A percentile compares a stretch with the other conserved stretches of the same genome.
phyloP scores from a whole-genome alignment of 2,113 vertebrate genomes.

The Canis aureus region DNA sequence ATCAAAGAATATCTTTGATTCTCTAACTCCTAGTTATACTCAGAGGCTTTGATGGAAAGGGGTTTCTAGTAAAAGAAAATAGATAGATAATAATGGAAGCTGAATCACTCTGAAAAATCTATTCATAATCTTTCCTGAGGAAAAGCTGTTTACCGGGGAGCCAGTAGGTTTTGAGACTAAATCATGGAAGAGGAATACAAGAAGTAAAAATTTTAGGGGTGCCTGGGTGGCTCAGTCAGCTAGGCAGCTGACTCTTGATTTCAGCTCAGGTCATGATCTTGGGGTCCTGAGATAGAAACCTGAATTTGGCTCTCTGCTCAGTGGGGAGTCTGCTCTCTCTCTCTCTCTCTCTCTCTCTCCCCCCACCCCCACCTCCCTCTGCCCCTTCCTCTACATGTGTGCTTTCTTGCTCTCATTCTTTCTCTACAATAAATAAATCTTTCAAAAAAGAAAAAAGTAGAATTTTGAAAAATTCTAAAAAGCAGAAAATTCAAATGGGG shows the following conservation, averaged over 20 bases:
- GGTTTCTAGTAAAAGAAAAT: constrained; percentile 18
- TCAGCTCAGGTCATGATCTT: not conserved
- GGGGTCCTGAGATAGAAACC: not conserved
- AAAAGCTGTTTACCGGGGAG: not conserved
- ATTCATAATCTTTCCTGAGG: not conserved
- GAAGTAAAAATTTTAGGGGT: not conserved
- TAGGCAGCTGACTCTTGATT: not conserved
- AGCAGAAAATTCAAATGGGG: not conserved
- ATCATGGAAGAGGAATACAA: not conserved
- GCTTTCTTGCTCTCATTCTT: not conserved
- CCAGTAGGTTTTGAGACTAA: constrained; percentile 22
- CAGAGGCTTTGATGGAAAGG: not conserved
- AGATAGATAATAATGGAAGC: not conserved
- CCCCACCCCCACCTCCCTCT: not conserved
- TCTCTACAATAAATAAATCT: not conserved
- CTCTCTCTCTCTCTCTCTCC: not conserved
- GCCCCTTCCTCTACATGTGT: not conserved
- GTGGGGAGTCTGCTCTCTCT: not conserved
- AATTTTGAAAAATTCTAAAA: not conserved
- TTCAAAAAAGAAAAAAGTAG: not conserved
- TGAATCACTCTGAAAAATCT: not conserved
- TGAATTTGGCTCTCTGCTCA: not conserved
- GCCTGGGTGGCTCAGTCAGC: not conserved
- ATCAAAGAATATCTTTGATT: constrained; percentile 1
- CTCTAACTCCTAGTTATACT: not conserved